These are phyloP conservation scores for Tinamus major DNA, from an alignment of 2,797 vertebrate species.

Conservation along the genomic window DNA sequence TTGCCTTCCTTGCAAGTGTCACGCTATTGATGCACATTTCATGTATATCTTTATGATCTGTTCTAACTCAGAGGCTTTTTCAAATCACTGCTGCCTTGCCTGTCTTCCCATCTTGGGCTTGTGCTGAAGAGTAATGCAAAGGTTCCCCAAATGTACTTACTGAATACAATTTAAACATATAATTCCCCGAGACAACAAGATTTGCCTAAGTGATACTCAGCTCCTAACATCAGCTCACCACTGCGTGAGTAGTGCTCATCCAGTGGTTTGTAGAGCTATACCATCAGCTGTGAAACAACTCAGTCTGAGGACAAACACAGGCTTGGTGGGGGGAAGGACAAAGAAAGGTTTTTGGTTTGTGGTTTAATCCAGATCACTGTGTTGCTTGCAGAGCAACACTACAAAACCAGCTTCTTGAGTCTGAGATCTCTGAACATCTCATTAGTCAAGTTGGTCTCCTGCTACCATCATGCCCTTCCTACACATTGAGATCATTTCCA, in stretches of 20 bases:
- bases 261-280: not conserved
- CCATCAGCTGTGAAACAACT: constrained; percentile 15
- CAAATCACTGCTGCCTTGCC: not conserved
- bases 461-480: not conserved
- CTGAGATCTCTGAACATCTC: constrained; percentile 7
- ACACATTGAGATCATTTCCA: not conserved
- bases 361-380: constrained; percentile 36
- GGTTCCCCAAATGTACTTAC: not conserved
- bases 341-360: not conserved
- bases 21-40: not conserved
- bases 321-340: constrained; percentile 33
- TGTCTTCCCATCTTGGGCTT: not conserved
- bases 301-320: constrained; percentile 39
- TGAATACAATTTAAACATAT: not conserved
- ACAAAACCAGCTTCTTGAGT: constrained; percentile 35
- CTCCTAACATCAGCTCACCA: not conserved
- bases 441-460: not conserved
- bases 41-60: not conserved
- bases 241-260: not conserved
- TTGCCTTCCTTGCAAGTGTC: not conserved
- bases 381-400: constrained; percentile 20
- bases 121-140: not conserved
- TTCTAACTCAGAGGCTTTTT: not conserved
- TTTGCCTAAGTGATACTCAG: not conserved
- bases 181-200: not conserved